These are phyloP conservation scores for Enoplosus armatus DNA, from an alignment of 2,797 vertebrate genomes.

Conservation along the genomic window DNA sequence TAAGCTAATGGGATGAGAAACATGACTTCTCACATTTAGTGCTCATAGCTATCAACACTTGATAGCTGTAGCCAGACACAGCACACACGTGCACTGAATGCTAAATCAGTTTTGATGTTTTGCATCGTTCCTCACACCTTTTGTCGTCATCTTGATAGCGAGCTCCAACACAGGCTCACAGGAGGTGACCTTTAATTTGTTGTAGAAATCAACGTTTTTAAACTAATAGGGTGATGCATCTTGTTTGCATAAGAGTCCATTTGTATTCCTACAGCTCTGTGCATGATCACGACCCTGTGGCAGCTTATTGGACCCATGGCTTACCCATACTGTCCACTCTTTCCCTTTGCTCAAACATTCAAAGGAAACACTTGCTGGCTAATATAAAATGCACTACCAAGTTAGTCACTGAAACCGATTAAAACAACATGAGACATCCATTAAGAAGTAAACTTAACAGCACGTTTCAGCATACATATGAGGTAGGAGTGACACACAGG, in stretches of 20 bases:
- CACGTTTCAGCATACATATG: background rate
- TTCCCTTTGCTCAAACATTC: conserved; percentile 11
- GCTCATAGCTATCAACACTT: conserved; percentile 34
- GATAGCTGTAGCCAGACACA: conserved; percentile 38
- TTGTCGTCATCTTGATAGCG: background rate
- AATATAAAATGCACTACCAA: conserved; percentile 4
- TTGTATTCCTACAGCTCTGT: conserved; percentile 40
- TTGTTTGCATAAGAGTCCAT: conserved; percentile 5
- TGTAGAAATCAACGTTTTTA: conserved; percentile 30
- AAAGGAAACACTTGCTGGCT: background rate
- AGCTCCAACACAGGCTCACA: conserved; percentile 3
- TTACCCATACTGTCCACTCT: conserved; percentile 7
- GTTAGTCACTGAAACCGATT: conserved; percentile 11
- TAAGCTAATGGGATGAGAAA: conserved; percentile 60
- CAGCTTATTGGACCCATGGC: conserved; percentile 40
- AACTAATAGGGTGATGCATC: conserved; percentile 1
- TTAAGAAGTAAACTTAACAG: background rate
- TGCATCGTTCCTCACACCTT: conserved; percentile 8
- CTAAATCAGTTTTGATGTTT: conserved; percentile 23
- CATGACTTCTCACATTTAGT: conserved; percentile 54
- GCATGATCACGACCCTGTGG: conserved; percentile 4
- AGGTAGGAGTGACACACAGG: background rate
- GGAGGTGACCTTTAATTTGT: conserved; percentile 41
- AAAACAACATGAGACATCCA: background rate
- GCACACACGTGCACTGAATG: conserved; percentile 37